Base-by-base conservation (phyloP, 2,797 vertebrate genomes). In the Nannoperca australis region DNA sequence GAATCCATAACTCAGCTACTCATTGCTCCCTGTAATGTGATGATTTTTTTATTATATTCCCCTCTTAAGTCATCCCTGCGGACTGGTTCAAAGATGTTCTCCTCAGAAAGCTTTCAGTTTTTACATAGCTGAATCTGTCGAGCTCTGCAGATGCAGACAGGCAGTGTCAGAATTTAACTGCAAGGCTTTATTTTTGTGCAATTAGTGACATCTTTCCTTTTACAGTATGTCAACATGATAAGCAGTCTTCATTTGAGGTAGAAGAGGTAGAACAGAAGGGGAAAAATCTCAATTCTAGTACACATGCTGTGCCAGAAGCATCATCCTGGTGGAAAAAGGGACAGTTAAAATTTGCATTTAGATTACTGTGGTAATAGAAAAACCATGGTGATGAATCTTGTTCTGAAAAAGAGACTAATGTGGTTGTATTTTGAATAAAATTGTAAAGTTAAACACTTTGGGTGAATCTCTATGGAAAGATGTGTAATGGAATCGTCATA, bases 271-370 rank as follows among this genome's bases (percentile, higher is more conserved):
- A 90, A 73, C 55, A 61, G 82, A 58, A 73, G 36, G 32, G 56
- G 34, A 17, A 38, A 71, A 60, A 86, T 91, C 88, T 91, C 90
- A 84, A 90, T 93, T 90, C 82, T 72, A 69, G 72, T 81, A 87
- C 83, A 77, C 88, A 91, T 68, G 85, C 91, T 86, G 85, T 79
- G 92, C 93, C 90, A 92, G 81, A 55, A 93, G 92, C 91, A 83
- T 93, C 91, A 88, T 93, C 85, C 82, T 85, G 83, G 88, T 86
- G 76, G 87, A 91, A 86, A 40, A 85, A 89, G 70, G 91, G 90
- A 93, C 91, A 91, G 92, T 89, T 88, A 68, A 87, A 95, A 96
- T 96, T 96, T 95, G 95, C 95, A 96, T 96, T 95, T 96, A 96
- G 95, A 96, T 96, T 93, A 95, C 93, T 89, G 90, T 91, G 91